Base-by-base conservation (phyloP, 2,113 vertebrate genomes). In the Origma solitaria region DNA sequence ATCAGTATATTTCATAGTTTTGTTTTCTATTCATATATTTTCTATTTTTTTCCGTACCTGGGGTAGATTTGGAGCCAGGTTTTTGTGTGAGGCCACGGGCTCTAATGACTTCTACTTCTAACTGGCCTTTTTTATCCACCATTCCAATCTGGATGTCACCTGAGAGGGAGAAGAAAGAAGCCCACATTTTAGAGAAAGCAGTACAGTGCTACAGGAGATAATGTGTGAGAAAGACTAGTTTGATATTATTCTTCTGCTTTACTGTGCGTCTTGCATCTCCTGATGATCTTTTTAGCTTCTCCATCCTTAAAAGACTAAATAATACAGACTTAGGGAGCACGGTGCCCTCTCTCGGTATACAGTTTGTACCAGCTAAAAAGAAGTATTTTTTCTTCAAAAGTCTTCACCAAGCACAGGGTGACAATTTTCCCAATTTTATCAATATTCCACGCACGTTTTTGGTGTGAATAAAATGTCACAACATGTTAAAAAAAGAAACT, bases 101-200 rank as follows among this genome's bases (percentile, higher is more conserved):
- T 97, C 99, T 97, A 82, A 99, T 99, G 65, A 99, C 99, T 97
- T 99, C 99, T 70, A 99, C 99, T 98, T 99, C 99, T 97, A 99
- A 98, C 45, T 99, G 99, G 30, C 99, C 98, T 93, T 99, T 99
- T 96, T 99, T 99, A 96, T 99, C 99, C 92, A 99, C 99, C 99
- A 99, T 99, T 80, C 99, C 99, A 35, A 99, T 99, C 94, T 99
- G 99, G 94, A 99, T 99, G 94, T 99, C 99, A 87, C 99, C 99
- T 99, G 94, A 54, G 93, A 91, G 50, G 30, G 27, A 76, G 45
- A 83, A 72, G 60, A 53, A 57, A 79, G 38, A 78, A 89, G 35
- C 13, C 19, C 14, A 15, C 22, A 15, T 58, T 79, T 86, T 22
- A 88, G 45, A 96, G 45, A 93, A 93, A 82, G 82, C 7, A 62